These are phyloP conservation scores for Pithys albifrons DNA, from an alignment of 2,113 vertebrate species.

Conservation along the genomic window DNA sequence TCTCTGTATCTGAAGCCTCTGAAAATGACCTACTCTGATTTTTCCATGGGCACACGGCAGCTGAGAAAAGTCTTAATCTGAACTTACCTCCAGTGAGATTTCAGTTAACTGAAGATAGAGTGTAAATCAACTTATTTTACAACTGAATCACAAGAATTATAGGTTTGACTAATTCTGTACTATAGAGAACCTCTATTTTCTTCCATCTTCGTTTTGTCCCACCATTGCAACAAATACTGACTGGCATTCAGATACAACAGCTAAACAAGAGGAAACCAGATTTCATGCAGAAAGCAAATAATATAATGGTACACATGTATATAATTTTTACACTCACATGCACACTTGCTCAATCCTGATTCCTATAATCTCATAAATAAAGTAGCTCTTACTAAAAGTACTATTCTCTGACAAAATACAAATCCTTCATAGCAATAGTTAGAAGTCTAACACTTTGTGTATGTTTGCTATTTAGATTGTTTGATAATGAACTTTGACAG, in stretches of 20 bases:
- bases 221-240: not conserved
- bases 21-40: not conserved
- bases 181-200: not conserved
- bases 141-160: not conserved
- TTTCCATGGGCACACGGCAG: not conserved
- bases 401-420: not conserved
- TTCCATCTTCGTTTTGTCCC: not conserved
- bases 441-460: not conserved
- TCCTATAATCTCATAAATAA: not conserved
- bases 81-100: not conserved
- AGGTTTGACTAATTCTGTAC: not conserved
- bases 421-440: not conserved
- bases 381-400: not conserved
- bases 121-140: not conserved
- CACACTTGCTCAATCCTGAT: not conserved
- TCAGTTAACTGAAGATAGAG: not conserved
- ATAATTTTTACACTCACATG: not conserved
- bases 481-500: not conserved
- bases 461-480: not conserved
- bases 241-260: not conserved
- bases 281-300: not conserved
- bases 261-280: not conserved
- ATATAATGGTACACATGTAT: rapidly evolving
- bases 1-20: not conserved
- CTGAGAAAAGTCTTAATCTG: not conserved